Percentiles rank a stretch among this genome's conserved stretches.
Conservation (phyloP, 2,888 invertebrate species). For the Ypsolopha sequella region DNA sequence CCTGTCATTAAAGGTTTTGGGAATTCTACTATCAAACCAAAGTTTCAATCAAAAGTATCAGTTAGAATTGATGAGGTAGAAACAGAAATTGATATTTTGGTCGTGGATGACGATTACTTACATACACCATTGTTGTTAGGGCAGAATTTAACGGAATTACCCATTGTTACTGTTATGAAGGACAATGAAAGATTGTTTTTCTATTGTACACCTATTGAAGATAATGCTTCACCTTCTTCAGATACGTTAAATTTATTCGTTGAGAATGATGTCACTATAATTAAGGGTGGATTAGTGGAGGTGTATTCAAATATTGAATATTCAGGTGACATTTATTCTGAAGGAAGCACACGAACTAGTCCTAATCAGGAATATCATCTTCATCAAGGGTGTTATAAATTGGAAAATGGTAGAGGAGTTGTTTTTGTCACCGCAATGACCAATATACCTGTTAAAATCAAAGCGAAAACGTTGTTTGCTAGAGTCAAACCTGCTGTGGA, state of each 20-base stretch:
- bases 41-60: neutral
- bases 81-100: neutral
- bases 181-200: neutral
- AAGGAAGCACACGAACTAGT: neutral
- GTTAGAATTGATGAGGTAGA: neutral
- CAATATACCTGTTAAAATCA: neutral
- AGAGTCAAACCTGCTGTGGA: neutral
- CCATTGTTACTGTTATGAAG: neutral
- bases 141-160: slow-evolving; percentile 2
- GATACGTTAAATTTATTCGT: neutral
- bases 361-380: neutral
- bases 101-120: neutral
- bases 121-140: neutral
- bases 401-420: neutral
- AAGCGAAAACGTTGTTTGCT: neutral
- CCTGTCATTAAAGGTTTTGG: slow-evolving; percentile 1
- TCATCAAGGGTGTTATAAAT: neutral
- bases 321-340: too few relatives aligned
- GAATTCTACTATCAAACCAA: neutral
- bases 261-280: neutral
- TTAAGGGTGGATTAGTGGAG: neutral
- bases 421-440: neutral
- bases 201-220: too few relatives aligned
- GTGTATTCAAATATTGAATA: neutral
- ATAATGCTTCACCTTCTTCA: neutral